A percentile compares a stretch with the other conserved stretches of the same genome.
Evolutionary conservation across 2,113 vertebrate species (phyloP).

Genomic region (Dromas ardeola): DNA sequence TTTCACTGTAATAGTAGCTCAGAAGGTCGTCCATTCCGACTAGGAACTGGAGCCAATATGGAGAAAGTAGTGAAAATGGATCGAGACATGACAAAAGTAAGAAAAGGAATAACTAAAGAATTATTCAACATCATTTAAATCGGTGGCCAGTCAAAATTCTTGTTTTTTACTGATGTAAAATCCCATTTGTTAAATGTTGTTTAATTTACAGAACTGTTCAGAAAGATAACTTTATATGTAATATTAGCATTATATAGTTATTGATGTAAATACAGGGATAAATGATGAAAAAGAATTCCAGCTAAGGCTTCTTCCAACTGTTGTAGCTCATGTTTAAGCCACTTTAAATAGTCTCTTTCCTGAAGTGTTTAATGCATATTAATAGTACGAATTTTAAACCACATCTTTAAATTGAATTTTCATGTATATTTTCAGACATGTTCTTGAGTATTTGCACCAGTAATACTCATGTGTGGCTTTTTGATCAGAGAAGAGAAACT

Average conservation of each 20-base stretch:
- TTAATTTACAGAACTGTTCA: not conserved
- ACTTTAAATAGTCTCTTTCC: not conserved
- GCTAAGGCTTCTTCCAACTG: not conserved
- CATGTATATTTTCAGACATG: not conserved
- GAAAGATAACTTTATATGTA: not conserved
- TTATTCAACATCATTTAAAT: not conserved
- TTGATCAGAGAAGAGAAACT: not conserved
- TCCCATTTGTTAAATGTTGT: not conserved
- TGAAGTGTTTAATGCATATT: not conserved
- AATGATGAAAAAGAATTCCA: not conserved
- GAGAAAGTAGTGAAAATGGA: slow-evolving; percentile 99
- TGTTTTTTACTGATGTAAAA: not conserved
- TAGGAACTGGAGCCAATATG: slow-evolving; percentile 98
- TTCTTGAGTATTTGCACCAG: not conserved
- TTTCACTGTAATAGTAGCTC: slow-evolving; percentile 84
- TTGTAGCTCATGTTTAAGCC: not conserved
- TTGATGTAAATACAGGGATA: not conserved
- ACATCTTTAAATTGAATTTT: not conserved
- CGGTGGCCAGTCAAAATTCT: not conserved
- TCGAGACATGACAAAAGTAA: slow-evolving; percentile 97
- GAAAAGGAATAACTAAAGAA: not conserved
- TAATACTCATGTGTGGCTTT: not conserved
- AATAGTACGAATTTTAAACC: not conserved
- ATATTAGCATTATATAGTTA: not conserved
- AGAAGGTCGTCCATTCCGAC: slow-evolving; percentile 95